These are phyloP conservation scores for Sitta carolinensis DNA, from an alignment of 2,797 vertebrate genomes.

Conservation along the genomic window DNA sequence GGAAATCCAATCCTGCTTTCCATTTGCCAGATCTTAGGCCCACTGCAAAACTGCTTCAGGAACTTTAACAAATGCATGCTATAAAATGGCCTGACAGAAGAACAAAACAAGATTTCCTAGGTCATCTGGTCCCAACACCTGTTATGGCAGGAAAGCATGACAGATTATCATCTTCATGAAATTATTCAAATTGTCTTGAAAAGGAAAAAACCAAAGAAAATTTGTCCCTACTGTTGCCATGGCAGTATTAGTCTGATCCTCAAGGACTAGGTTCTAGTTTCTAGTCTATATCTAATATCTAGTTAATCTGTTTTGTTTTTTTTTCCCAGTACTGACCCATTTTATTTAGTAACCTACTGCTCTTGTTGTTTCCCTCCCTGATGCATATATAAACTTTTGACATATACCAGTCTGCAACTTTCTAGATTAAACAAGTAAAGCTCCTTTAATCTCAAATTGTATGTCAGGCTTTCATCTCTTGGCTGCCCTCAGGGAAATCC, in stretches of 20 bases:
- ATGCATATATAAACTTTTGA: not conserved
- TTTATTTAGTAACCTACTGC: not conserved
- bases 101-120: not conserved
- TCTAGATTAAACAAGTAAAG: slow-evolving; percentile 11
- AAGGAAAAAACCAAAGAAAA: not conserved
- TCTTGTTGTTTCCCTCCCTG: not conserved
- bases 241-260: not conserved
- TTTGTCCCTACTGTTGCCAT: not conserved
- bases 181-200: not conserved
- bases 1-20: not conserved
- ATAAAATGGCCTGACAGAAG: not conserved
- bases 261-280: not conserved
- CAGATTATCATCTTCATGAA: not conserved
- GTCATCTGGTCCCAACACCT: not conserved
- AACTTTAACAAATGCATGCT: not conserved
- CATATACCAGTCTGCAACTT: not conserved
- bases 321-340: not conserved
- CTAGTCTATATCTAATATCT: not conserved
- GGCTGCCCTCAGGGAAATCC: not conserved
- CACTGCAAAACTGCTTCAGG: not conserved
- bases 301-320: not conserved
- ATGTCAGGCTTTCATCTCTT: not conserved
- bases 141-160: not conserved
- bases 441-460: not conserved
- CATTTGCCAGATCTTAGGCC: not conserved